phyloP scores from a whole-genome alignment of 1,140 invertebrate genomes.

The Pseudomyrmex pallidus region DNA sequence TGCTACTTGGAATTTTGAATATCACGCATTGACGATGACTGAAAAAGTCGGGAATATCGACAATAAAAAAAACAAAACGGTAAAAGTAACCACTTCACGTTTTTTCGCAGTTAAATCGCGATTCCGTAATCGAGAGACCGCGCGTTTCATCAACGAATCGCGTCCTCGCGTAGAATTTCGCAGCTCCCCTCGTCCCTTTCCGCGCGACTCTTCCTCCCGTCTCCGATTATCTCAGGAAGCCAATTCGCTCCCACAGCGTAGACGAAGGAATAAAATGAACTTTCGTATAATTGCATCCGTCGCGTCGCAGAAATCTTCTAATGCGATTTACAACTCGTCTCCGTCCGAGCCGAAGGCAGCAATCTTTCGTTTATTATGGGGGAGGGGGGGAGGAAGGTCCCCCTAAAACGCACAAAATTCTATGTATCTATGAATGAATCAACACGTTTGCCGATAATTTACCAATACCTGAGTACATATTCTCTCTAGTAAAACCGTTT shows the following conservation, averaged over 20 bases:
- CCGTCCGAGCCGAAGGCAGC: constrained; percentile 12
- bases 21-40: too few species aligned
- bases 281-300: constrained; percentile 58
- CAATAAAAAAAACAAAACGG: not conserved
- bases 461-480: not conserved
- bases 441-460: constrained; percentile 15
- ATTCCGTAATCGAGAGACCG: constrained; percentile 39
- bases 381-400: too few species aligned
- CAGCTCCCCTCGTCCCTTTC: constrained; percentile 6
- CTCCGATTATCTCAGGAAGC: constrained; percentile 36
- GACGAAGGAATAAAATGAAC: constrained; percentile 58
- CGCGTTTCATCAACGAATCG: constrained; percentile 33
- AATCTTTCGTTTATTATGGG: constrained; percentile 5
- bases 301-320: constrained; percentile 56
- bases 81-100: not conserved
- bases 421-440: not conserved
- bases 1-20: not conserved
- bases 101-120: constrained; percentile 14
- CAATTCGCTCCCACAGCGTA: constrained; percentile 36
- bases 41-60: constrained; percentile 5
- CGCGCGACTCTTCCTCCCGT: not conserved
- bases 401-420: constrained; percentile 26
- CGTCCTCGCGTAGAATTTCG: constrained; percentile 33
- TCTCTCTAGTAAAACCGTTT: too few species aligned
- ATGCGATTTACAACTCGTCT: constrained; percentile 47